Percentiles rank a stretch among this genome's conserved stretches.
Evolutionary conservation across 2,888 invertebrate species (phyloP).

Genomic region (Anthrax anthrax): DNA sequence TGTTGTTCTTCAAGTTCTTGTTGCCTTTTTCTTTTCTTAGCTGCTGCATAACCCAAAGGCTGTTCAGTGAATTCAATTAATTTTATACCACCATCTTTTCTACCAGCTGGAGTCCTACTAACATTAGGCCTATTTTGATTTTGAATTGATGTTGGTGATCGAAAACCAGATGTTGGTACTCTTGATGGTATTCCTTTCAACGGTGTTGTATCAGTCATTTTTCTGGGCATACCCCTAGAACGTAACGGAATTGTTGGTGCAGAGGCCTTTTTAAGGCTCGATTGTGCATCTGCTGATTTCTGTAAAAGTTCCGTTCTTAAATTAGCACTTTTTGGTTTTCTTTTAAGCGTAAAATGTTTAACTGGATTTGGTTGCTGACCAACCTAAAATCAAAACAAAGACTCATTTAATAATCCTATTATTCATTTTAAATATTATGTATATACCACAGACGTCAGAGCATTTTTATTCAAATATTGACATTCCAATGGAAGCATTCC

Average conservation of each 20-base stretch:
- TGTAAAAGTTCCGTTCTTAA: slow-evolving; percentile 78
- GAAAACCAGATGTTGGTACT: slow-evolving; percentile 51
- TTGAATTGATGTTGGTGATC: slow-evolving; percentile 35
- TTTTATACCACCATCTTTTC: slow-evolving; percentile 87
- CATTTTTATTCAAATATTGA: slow-evolving; percentile 88
- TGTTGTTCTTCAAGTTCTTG: slow-evolving; percentile 54
- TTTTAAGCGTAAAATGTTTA: slow-evolving; percentile 85
- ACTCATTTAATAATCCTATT: neutral
- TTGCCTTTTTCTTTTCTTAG: slow-evolving; percentile 76
- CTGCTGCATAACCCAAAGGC: slow-evolving; percentile 67
- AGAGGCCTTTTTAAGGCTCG: slow-evolving; percentile 73
- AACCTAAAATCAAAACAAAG: slow-evolving; percentile 48
- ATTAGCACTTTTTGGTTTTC: slow-evolving; percentile 89
- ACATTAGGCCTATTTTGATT: slow-evolving; percentile 37
- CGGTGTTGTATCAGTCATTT: slow-evolving; percentile 94
- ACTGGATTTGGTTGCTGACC: slow-evolving; percentile 68
- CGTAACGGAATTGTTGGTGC: slow-evolving; percentile 81
- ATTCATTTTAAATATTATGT: neutral
- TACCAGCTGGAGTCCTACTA: slow-evolving; percentile 48
- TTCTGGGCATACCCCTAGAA: slow-evolving; percentile 79
- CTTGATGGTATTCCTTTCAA: slow-evolving; percentile 83
- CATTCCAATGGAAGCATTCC: slow-evolving; percentile 89
- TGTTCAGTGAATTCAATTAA: slow-evolving; percentile 87
- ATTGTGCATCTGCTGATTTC: slow-evolving; percentile 81
- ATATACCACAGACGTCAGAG: slow-evolving; percentile 66